Evolutionary conservation across 2,113 vertebrate genomes (phyloP).

Genomic region (Leptobrachium leishanense): DNA sequence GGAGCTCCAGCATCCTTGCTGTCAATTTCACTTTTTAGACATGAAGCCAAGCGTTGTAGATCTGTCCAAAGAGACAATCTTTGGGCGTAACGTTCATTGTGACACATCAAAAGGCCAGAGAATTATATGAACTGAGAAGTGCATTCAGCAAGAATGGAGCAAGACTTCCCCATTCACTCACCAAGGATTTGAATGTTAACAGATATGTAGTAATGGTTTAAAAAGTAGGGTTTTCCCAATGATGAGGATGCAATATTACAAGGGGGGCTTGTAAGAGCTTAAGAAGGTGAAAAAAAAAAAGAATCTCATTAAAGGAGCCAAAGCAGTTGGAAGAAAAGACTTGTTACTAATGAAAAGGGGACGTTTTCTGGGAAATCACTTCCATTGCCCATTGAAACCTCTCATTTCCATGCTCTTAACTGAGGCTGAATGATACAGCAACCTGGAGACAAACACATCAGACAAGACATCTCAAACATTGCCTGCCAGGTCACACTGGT

Average conservation of each 20-base stretch:
- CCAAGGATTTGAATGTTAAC: conserved; percentile 61
- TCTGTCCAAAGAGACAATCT: conserved; percentile 78
- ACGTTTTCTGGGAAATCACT: conserved; percentile 42
- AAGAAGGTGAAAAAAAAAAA: conserved; percentile 46
- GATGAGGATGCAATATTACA: conserved; percentile 61
- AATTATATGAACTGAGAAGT: conserved; percentile 59
- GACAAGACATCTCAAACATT: conserved; percentile 18
- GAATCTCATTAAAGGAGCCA: conserved; percentile 54
- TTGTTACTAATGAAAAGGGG: neutral
- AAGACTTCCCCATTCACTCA: conserved; percentile 60
- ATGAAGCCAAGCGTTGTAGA: conserved; percentile 74
- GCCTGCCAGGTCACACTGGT: conserved; percentile 13
- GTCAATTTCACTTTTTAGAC: conserved; percentile 71
- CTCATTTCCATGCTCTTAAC: conserved; percentile 43
- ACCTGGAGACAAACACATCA: conserved; percentile 23
- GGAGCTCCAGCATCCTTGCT: conserved; percentile 69
- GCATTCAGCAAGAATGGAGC: conserved; percentile 68
- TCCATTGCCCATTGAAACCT: conserved; percentile 37
- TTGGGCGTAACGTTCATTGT: conserved; percentile 71
- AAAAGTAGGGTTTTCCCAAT: conserved; percentile 56
- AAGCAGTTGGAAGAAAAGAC: conserved; percentile 44
- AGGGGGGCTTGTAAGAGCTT: conserved; percentile 42
- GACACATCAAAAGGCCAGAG: conserved; percentile 70
- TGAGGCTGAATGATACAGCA: conserved; percentile 29
- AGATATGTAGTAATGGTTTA: conserved; percentile 53